Evolutionary conservation across 2,113 vertebrate genomes (phyloP).

Genomic region (Lates calcarifer): DNA sequence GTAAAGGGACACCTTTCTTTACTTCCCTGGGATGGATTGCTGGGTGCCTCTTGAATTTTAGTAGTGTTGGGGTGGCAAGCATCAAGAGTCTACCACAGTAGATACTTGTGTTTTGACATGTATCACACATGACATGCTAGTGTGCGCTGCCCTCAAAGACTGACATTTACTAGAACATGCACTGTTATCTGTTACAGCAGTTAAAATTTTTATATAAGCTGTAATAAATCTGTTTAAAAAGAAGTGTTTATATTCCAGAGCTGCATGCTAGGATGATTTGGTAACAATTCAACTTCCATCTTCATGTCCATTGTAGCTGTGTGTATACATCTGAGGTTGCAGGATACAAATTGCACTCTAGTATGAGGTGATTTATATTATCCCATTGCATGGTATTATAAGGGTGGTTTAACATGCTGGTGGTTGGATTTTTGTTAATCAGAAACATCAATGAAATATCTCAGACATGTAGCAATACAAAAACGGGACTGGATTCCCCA

Average conservation of each 20-base stretch:
- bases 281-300: slow-evolving; percentile 13
- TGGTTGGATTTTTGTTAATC: slow-evolving; percentile 25
- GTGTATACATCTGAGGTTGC: slow-evolving; percentile 8
- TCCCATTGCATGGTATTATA: not conserved
- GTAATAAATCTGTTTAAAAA: not conserved
- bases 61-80: not conserved
- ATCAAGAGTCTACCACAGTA: not conserved
- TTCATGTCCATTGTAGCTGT: slow-evolving; percentile 11
- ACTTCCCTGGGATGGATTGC: not conserved
- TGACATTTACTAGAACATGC: not conserved
- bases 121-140: not conserved
- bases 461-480: slow-evolving; percentile 29
- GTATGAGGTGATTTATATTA: slow-evolving; percentile 15
- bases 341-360: slow-evolving; percentile 13
- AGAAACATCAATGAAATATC: slow-evolving; percentile 5
- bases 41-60: not conserved
- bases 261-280: slow-evolving; percentile 33
- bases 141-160: not conserved
- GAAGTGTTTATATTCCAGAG: slow-evolving; percentile 10
- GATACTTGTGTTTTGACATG: not conserved
- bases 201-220: not conserved
- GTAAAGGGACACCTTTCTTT: not conserved
- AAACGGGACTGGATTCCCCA: slow-evolving; percentile 3
- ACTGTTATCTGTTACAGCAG: not conserved
- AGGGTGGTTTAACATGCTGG: slow-evolving; percentile 10